Conservation (phyloP, 1,140 invertebrate genomes). For the Dendroctonus valens region DNA sequence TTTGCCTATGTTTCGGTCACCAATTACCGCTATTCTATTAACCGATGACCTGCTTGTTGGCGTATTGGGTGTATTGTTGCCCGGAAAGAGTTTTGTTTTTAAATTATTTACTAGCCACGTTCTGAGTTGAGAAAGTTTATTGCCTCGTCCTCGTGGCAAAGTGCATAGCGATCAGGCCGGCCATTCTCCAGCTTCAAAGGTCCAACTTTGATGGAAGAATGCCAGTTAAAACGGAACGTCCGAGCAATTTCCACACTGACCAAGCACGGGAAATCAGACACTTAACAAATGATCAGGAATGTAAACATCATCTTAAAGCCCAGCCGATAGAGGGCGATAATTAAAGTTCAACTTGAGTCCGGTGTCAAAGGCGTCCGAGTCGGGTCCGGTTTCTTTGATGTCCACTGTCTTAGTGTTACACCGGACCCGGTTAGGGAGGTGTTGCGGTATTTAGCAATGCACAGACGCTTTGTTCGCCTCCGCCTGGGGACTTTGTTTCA, state of each 20-base stretch:
- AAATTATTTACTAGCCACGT: no score
- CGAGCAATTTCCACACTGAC: conserved; percentile 17
- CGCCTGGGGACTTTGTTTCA: conserved; percentile 30
- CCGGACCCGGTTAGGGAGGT: conserved; percentile 39
- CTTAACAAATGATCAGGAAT: conserved; percentile 36
- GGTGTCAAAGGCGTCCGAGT: conserved; percentile 49
- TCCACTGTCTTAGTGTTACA: conserved; percentile 50
- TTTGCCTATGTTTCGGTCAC: conserved; percentile 3
- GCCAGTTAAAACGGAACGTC: conserved; percentile 15
- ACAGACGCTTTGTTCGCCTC: conserved; percentile 40
- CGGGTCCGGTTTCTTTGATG: conserved; percentile 48
- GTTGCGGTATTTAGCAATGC: conserved; percentile 49
- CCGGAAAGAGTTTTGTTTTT: no score
- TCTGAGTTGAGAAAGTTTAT: no score
- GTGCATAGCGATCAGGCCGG: background rate
- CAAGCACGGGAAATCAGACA: conserved; percentile 31
- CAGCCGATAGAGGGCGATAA: conserved; percentile 48
- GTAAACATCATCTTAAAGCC: conserved; percentile 47
- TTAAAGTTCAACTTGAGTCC: conserved; percentile 48
- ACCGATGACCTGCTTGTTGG: no score
- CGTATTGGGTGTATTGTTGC: no score
- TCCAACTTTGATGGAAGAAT: conserved; percentile 9
- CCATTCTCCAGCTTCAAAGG: conserved; percentile 9
- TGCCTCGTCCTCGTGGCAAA: no score
- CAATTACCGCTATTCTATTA: background rate